Conservation (phyloP, 2,888 invertebrate genomes). For the Saturnia japonica region DNA sequence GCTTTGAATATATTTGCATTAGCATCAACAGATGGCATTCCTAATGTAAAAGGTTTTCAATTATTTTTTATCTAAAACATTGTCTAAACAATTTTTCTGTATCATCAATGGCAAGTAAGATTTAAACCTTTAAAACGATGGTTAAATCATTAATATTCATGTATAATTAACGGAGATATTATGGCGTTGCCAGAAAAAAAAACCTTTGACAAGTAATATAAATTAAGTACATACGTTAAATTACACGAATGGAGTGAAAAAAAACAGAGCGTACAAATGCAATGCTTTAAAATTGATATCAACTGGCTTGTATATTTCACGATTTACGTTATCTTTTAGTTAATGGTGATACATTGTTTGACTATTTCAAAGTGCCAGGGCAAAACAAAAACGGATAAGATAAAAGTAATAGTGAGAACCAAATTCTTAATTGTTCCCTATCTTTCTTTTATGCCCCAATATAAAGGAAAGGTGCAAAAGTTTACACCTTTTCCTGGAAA, state of each 20-base stretch:
- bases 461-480: conserved; percentile 21
- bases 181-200: no score
- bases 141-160: no score
- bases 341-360: conserved; percentile 21
- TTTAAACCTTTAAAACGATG: no score
- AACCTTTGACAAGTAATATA: no score
- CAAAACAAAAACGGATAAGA: conserved; percentile 34
- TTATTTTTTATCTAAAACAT: no score
- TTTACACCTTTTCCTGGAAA: conserved; percentile 14
- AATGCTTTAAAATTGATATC: background rate
- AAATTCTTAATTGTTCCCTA: conserved; percentile 15
- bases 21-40: no score
- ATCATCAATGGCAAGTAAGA: no score
- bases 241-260: background rate
- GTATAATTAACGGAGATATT: no score
- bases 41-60: no score
- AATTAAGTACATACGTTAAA: no score
- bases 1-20: no score
- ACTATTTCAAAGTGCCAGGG: conserved; percentile 28
- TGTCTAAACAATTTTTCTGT: no score
- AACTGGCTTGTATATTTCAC: conserved; percentile 10
- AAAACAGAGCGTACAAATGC: background rate
- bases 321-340: conserved; percentile 12
- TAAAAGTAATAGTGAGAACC: conserved; percentile 25
- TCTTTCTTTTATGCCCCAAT: conserved; percentile 2